These are phyloP conservation scores for Drosophila paucipuncta DNA, from an alignment of 2,888 invertebrate genomes.

Conservation along the genomic window DNA sequence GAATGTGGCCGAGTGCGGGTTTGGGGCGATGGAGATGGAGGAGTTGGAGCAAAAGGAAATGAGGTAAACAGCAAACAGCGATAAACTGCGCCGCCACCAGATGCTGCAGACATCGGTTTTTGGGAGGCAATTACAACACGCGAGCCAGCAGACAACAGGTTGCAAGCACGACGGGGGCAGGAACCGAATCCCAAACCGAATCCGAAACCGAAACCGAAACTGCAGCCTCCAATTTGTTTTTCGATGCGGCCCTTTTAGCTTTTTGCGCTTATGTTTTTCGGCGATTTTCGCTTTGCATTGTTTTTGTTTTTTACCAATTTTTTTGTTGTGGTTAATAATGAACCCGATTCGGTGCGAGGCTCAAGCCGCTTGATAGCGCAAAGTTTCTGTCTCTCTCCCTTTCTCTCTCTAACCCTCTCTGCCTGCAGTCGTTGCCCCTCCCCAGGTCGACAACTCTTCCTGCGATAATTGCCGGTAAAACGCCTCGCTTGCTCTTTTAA, in stretches of 20 bases:
- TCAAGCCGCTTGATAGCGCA: slow-evolving; percentile 45
- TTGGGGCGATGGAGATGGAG: neutral
- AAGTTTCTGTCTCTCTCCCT: slow-evolving; percentile 6
- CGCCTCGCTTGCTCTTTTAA: slow-evolving; percentile 80
- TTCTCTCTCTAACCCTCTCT: neutral
- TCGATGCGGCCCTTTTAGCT: slow-evolving; percentile 22
- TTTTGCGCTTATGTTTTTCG: slow-evolving; percentile 42
- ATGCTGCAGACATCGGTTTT: slow-evolving; percentile 66
- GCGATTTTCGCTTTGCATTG: slow-evolving; percentile 30
- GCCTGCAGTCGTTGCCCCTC: neutral
- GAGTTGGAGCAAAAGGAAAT: slow-evolving; percentile 1
- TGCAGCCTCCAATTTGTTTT: slow-evolving; percentile 29
- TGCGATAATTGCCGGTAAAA: slow-evolving; percentile 82
- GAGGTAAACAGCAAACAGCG: slow-evolving; percentile 46
- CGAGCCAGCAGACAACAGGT: slow-evolving; percentile 74
- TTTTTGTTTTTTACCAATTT: slow-evolving; percentile 22
- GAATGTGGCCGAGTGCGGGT: neutral
- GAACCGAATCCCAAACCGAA: slow-evolving; percentile 15
- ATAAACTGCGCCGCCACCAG: slow-evolving; percentile 71
- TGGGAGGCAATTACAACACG: slow-evolving; percentile 75
- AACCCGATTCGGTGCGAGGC: slow-evolving; percentile 60
- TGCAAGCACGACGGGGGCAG: slow-evolving; percentile 28
- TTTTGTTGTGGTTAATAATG: slow-evolving; percentile 70
- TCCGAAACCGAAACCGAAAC: slow-evolving; percentile 32
- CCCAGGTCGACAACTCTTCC: slow-evolving; percentile 1